These are phyloP conservation scores for Eupithecia abbreviata DNA, from an alignment of 2,888 invertebrate genomes.

Conservation along the genomic window DNA sequence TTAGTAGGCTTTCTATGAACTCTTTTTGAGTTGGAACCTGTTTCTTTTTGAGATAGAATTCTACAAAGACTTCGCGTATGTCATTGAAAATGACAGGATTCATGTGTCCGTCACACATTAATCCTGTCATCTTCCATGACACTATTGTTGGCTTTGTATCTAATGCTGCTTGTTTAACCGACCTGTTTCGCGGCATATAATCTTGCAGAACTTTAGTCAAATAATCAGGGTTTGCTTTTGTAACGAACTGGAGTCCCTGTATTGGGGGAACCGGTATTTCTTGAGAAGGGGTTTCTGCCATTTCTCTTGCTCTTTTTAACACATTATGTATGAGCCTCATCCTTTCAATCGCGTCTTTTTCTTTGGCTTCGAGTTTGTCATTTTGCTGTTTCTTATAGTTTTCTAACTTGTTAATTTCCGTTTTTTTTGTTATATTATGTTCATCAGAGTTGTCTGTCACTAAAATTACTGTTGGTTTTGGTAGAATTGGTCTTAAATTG, in stretches of 20 bases:
- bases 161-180: conserved; percentile 25
- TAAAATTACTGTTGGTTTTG: neutral
- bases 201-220: neutral
- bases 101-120: neutral
- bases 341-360: neutral
- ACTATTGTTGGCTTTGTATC: conserved; percentile 22
- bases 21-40: conserved; percentile 27
- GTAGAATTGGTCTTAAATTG: neutral
- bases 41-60: conserved; percentile 24
- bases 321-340: conserved; percentile 5
- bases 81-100: conserved; percentile 18
- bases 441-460: neutral
- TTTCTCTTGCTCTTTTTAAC: conserved; percentile 5
- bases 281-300: neutral
- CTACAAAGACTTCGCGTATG: conserved; percentile 30
- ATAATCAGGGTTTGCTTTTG: conserved; percentile 14
- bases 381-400: neutral
- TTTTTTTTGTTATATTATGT: neutral
- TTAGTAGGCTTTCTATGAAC: conserved; percentile 20
- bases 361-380: neutral
- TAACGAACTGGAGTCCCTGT: conserved; percentile 11
- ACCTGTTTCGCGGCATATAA: conserved; percentile 17
- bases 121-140: too few relatives aligned
- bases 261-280: neutral
- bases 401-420: neutral